Evolutionary conservation across 2,113 vertebrate genomes (phyloP).

Genomic region (Ciconia boyciana): DNA sequence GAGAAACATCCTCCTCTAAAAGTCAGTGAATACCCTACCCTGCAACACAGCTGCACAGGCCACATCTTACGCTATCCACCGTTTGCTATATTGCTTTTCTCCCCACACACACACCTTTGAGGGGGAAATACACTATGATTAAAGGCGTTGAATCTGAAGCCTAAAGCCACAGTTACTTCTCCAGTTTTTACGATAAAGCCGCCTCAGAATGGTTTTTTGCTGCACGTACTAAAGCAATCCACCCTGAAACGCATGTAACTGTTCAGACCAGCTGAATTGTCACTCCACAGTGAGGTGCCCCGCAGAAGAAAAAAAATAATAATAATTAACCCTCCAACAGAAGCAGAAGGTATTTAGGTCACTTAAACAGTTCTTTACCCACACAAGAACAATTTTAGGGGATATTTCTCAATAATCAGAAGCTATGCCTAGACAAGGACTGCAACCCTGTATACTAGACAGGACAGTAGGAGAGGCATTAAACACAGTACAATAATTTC

Average conservation of each 20-base stretch:
- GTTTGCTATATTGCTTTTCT: background rate
- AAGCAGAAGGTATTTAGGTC: background rate
- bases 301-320: background rate
- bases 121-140: background rate
- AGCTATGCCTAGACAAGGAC: background rate
- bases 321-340: background rate
- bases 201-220: background rate
- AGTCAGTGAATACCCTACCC: background rate
- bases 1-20: background rate
- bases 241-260: background rate
- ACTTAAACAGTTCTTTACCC: background rate
- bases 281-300: background rate
- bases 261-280: background rate
- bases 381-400: background rate
- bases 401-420: background rate
- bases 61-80: background rate
- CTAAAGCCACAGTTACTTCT: background rate
- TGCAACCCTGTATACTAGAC: background rate
- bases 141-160: background rate
- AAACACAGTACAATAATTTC: background rate
- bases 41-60: background rate
- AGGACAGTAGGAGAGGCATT: background rate
- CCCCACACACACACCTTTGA: background rate
- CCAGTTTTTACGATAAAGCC: background rate
- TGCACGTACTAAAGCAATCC: background rate